Conservation (phyloP, 2,113 vertebrate species). For the Erythrocebus patas region DNA sequence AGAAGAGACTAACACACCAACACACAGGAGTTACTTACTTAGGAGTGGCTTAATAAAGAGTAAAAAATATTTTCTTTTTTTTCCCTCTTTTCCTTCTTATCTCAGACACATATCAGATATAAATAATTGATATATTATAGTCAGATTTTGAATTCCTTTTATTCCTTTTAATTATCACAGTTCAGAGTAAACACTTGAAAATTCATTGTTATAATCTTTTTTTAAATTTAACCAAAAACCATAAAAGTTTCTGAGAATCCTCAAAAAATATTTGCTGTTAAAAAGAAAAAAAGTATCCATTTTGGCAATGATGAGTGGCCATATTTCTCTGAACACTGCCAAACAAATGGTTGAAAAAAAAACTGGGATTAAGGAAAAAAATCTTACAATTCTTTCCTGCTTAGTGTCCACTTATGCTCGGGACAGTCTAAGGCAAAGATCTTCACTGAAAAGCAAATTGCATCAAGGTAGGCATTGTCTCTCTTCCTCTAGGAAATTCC, state of each 20-base stretch:
- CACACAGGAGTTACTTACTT: not conserved
- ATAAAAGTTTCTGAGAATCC: not conserved
- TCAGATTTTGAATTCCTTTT: not conserved
- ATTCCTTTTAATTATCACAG: not conserved
- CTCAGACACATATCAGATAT: not conserved
- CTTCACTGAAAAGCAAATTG: not conserved
- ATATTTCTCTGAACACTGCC: not conserved
- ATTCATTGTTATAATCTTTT: not conserved
- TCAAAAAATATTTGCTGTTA: not conserved
- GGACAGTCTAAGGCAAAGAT: not conserved
- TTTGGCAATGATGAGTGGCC: not conserved
- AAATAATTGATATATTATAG: not conserved
- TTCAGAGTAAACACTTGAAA: not conserved
- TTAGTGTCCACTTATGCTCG: too few species aligned
- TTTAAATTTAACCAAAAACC: not conserved
- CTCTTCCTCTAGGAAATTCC: not conserved
- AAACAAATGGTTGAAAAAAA: not conserved
- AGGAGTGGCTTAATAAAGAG: not conserved
- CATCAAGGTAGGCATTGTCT: not conserved
- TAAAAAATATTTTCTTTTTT: not conserved
- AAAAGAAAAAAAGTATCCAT: not conserved
- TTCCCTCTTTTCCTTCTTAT: not conserved
- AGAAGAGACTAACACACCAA: not conserved
- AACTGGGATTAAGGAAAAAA: not conserved
- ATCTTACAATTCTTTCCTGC: not conserved